Evolutionary conservation across 2,888 invertebrate genomes (phyloP), one percentile per base, ranked within the genome.

Genomic region (Philopedon plagiatum): DNA sequence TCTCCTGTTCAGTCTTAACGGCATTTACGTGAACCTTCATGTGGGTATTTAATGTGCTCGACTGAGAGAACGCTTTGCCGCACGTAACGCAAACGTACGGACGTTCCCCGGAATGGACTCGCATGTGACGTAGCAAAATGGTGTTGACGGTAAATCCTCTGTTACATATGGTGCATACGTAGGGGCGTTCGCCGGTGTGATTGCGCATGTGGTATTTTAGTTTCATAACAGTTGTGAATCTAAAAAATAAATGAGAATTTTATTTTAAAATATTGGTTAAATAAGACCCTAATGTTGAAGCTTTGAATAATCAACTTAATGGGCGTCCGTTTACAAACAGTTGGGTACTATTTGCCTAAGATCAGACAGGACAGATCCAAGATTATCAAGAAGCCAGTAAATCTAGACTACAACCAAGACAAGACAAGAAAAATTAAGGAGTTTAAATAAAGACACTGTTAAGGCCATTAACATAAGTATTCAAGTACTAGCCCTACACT

Each of bases 171-270:
- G 80, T 82, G 71, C 86, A 86, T 5, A 86, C 86, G 70, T 86
- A 86, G 0, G 86, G 86, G 1, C 86, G 80, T 78, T 86, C 86
- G 4, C 86, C 86, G 0, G 86, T 86, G 69, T 86, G 86, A 75
- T 86, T 86, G 7, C 86, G 80, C 86, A 86, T 86, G 76, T 86
- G 86, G 57, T 86, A 86, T 75, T 86, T 86, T 54, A 86, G 75
- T 77, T 86, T 86, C 86, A 86, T 86, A 7, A 86, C 84, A 8
- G 86, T 86, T 18, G 86, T 86, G 75, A 86, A 86, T 67, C 86
- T 86, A 71, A 39, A 65, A 63, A 7, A 51, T 29, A 18, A 21
- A 29, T 54, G 13, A 13, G 15, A 29, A n/a, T n/a, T n/a, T n/a
- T n/a, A n/a, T n/a, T n/a, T n/a, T n/a, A n/a, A n/a, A n/a, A n/a